Conservation (phyloP, 2,797 vertebrate species). For the Peromyscus melanophrys region DNA sequence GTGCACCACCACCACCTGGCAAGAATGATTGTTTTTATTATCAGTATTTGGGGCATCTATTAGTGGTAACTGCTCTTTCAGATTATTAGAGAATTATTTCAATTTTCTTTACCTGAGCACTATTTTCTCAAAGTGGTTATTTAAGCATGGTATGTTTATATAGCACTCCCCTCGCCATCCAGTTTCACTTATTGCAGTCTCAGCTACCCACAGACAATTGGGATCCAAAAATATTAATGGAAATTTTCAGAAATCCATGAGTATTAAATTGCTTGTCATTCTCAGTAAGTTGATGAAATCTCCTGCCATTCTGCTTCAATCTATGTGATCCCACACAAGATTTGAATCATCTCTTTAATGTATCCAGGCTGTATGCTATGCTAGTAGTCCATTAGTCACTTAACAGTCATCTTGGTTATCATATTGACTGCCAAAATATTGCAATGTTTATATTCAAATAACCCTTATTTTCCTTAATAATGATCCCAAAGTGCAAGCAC, state of each 20-base stretch:
- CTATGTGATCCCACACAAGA: neutral
- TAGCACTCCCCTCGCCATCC: neutral
- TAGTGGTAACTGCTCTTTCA: slow-evolving; percentile 31
- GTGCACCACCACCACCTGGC: too few relatives aligned
- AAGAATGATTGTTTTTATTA: slow-evolving; percentile 8
- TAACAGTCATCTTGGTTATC: neutral
- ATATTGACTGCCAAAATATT: neutral
- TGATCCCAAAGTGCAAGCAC: neutral
- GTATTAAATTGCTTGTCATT: neutral
- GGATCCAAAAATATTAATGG: neutral
- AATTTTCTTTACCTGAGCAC: slow-evolving; percentile 51
- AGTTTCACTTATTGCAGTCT: neutral
- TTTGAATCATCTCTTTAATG: neutral
- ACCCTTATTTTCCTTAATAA: neutral
- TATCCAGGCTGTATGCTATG: neutral
- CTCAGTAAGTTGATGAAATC: neutral
- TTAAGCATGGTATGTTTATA: neutral
- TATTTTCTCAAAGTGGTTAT: neutral
- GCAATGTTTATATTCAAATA: neutral
- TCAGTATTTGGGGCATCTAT: neutral
- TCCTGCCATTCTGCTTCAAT: neutral
- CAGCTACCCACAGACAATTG: neutral
- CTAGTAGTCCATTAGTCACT: neutral
- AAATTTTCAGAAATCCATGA: neutral
- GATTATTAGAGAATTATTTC: slow-evolving; percentile 53